These are phyloP conservation scores for Empis stercorea DNA, from an alignment of 2,888 invertebrate species.

Conservation along the genomic window DNA sequence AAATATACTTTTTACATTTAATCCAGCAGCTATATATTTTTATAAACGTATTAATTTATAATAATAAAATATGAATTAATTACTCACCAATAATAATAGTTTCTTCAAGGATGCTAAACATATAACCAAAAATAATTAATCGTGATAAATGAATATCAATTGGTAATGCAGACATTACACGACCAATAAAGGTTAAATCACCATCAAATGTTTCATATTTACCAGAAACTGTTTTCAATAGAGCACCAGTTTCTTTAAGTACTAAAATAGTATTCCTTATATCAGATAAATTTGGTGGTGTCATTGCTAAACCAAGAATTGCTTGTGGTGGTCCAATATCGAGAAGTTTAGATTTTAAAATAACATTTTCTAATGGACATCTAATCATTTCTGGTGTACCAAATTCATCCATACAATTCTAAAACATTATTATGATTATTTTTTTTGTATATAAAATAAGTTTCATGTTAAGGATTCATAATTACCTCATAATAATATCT, in stretches of 20 bases:
- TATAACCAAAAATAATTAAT: constrained; percentile 72
- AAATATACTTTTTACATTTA: constrained; percentile 71
- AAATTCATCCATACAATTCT: constrained; percentile 42
- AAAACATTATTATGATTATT: constrained; percentile 7
- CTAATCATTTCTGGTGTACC: constrained; percentile 63
- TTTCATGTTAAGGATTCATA: neutral
- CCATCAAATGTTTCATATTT: constrained; percentile 55
- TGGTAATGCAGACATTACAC: constrained; percentile 69
- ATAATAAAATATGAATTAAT: neutral
- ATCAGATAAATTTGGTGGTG: constrained; percentile 73
- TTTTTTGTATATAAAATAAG: constrained; percentile 4
- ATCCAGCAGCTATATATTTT: constrained; percentile 59
- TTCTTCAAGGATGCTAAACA: constrained; percentile 74
- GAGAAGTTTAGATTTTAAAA: constrained; percentile 68
- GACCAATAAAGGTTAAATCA: constrained; percentile 74
- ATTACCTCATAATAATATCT: constrained; percentile 49
- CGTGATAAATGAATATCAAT: constrained; percentile 71
- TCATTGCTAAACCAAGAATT: constrained; percentile 69
- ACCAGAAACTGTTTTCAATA: constrained; percentile 47
- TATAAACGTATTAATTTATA: neutral
- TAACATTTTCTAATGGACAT: constrained; percentile 66
- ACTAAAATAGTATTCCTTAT: constrained; percentile 69
- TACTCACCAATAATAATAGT: constrained; percentile 60
- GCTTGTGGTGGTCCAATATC: constrained; percentile 69
- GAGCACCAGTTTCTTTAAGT: constrained; percentile 75